Base-by-base conservation (phyloP, 2,888 invertebrate species). In the Orchestes rusci region DNA sequence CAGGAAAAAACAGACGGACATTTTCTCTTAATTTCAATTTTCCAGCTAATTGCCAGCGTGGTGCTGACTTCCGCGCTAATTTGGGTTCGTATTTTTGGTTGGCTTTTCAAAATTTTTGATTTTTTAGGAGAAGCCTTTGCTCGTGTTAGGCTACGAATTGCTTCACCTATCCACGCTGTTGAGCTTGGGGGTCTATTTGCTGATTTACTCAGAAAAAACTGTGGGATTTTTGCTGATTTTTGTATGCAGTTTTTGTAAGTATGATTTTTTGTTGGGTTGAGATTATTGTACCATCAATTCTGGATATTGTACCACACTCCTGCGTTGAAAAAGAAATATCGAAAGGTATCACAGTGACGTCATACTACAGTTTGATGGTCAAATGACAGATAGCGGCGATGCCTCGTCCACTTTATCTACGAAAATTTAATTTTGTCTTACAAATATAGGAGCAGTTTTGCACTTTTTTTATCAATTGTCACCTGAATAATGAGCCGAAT, bases 61-160 rank as follows among this genome's bases (percentile, higher is more conserved):
- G 29, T 51, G 23, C 33, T 51, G 15, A 23, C 28, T 16, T 34
- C 45, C 8, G 51, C 27, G 16, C 43, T 51, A 3, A 43, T 46
- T 33, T 51, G 51, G 48, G 48, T 48, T 39, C 36, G 44, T 45
- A 4, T 5, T 13, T 35, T 34, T n/a, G n/a, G n/a, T n/a, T n/a
- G n/a, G n/a, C n/a, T n/a, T n/a, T n/a, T n/a, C n/a, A n/a, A n/a
- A n/a, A n/a, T n/a, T n/a, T n/a, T n/a, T n/a, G n/a, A n/a, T n/a
- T n/a, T 49, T 51, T 39, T 31, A 51, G 51, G 51, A 51, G 33
- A 40, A 31, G 32, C 45, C 48, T 17, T 16, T 46, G 3, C 37
- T 51, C 3, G 32, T 51, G 13, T 19, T 48, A 12, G 10, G 29
- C 3, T 51, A 45, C 35, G 43, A 43, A 20, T 43, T 45, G 16